phyloP scores from a whole-genome alignment of 2,113 vertebrate species.

The Ailurus styani region DNA sequence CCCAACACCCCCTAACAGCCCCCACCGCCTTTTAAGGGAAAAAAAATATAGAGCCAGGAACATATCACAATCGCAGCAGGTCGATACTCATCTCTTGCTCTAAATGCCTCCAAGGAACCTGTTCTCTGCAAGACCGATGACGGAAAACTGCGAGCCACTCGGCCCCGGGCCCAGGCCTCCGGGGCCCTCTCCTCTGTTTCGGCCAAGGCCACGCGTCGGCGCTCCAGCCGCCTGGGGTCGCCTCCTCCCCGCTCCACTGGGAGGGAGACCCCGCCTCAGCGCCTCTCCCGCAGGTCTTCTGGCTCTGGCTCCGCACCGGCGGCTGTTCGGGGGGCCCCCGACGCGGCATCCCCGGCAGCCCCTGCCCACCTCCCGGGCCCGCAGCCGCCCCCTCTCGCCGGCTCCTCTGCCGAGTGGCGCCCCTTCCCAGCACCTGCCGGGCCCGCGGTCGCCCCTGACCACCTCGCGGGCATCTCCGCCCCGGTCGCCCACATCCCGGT shows the following conservation, averaged over 20 bases:
- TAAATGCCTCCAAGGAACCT: conserved; percentile 43
- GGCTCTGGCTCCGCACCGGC: neutral
- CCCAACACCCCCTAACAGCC: neutral
- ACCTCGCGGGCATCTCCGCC: neutral
- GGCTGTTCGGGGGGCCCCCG: neutral
- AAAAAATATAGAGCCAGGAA: conserved; percentile 51
- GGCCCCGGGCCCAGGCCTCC: conserved; percentile 46
- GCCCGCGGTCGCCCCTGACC: neutral
- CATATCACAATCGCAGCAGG: conserved; percentile 46
- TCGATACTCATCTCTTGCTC: conserved; percentile 57
- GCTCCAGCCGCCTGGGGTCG: neutral
- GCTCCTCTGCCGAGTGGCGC: neutral
- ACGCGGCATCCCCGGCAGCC: neutral
- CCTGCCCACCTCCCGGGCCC: neutral
- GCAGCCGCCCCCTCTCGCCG: neutral
- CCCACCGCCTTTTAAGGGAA: conserved; percentile 70
- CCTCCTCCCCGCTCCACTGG: neutral
- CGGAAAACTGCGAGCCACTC: neutral
- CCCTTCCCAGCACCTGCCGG: conserved; percentile 31
- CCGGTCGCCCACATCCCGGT: neutral
- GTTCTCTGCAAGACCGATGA: conserved; percentile 37
- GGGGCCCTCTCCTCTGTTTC: neutral
- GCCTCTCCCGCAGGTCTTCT: neutral
- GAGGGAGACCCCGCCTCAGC: neutral
- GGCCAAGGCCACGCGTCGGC: neutral